phyloP scores from a whole-genome alignment of 2,113 vertebrate species.

The Tachycineta bicolor region DNA sequence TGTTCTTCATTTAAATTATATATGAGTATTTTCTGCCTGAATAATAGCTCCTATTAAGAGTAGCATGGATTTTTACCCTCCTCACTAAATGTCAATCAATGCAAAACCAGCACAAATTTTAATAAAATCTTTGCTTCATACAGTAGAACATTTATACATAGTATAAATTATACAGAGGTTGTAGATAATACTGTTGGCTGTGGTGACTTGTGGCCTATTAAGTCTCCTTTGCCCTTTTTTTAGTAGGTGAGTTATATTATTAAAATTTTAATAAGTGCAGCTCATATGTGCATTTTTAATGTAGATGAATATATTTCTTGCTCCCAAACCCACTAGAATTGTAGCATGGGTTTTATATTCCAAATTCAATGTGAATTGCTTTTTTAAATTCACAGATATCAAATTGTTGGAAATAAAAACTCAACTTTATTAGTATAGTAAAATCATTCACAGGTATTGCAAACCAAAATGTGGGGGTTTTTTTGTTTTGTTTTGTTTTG shows the following conservation, averaged over 20 bases:
- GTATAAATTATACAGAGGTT: background rate
- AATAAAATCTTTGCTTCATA: background rate
- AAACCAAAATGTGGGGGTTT: background rate
- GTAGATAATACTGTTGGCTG: background rate
- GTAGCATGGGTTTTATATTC: background rate
- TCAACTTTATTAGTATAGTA: background rate
- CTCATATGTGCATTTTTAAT: background rate
- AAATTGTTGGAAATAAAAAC: background rate
- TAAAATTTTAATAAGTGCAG: background rate
- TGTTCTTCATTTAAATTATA: background rate
- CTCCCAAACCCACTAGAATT: fast-evolving
- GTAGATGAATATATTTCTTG: background rate
- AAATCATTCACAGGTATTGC: background rate
- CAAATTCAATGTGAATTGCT: background rate
- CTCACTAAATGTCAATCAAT: background rate
- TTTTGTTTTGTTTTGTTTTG: too few species aligned
- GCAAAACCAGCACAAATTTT: background rate
- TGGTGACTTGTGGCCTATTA: slow-evolving; percentile 3
- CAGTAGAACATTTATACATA: background rate
- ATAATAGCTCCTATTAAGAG: background rate
- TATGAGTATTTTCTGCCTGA: background rate
- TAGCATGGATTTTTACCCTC: background rate
- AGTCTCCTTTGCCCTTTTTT: background rate
- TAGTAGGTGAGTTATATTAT: background rate
- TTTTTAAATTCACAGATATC: background rate